Conservation (phyloP, 2,888 invertebrate genomes). For the Dolichomitus sp. region DNA sequence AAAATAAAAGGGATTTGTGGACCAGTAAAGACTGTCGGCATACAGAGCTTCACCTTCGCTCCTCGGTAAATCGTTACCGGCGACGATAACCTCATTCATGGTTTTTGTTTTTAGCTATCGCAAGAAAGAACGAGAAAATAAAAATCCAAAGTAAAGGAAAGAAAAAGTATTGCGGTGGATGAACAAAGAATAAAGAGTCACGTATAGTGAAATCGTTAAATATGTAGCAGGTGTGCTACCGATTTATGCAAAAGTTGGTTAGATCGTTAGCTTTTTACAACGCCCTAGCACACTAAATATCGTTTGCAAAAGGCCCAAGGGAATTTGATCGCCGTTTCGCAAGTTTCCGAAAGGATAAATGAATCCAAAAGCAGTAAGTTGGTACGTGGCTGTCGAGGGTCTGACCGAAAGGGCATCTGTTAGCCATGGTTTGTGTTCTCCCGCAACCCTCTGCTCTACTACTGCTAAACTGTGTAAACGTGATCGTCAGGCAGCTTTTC, state of each 20-base stretch:
- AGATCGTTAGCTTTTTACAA: conserved; percentile 8
- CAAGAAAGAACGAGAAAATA: conserved; percentile 9
- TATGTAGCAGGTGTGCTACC: conserved; percentile 31
- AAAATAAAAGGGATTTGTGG: conserved; percentile 48
- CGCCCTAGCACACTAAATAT: background rate
- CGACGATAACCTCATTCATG: conserved; percentile 24
- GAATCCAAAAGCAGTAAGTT: conserved; percentile 33
- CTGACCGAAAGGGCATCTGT: conserved; percentile 28
- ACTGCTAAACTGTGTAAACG: background rate
- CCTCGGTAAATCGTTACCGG: conserved; percentile 44
- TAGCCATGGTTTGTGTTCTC: conserved; percentile 3
- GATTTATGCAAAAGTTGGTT: conserved; percentile 47
- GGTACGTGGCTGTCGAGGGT: conserved; percentile 30
- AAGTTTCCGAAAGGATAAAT: conserved; percentile 44
- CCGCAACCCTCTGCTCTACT: background rate
- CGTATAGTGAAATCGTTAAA: background rate
- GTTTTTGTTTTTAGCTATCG: conserved; percentile 35
- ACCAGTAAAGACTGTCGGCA: conserved; percentile 8
- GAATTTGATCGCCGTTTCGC: conserved; percentile 20
- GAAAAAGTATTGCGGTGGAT: conserved; percentile 16
- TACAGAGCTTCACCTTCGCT: background rate
- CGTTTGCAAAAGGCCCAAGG: background rate
- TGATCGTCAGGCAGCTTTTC: background rate
- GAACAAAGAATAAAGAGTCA: background rate
- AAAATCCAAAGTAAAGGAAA: background rate